Evolutionary conservation across 2,888 invertebrate genomes (phyloP).

Genomic region (Dicyrtomina minuta): DNA sequence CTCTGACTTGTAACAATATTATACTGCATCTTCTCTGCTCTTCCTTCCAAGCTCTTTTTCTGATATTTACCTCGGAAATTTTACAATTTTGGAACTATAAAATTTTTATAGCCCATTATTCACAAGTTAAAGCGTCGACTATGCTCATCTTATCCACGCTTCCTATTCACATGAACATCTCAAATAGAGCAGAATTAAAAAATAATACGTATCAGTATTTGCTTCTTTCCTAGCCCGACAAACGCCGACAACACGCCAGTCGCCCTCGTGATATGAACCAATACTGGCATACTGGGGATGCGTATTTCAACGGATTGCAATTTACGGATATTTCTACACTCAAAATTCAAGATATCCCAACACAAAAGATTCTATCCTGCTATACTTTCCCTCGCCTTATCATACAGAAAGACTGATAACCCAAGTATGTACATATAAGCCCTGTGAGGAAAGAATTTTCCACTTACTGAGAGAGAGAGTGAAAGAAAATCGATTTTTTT

Average conservation of each 20-base stretch:
- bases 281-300: too few species aligned
- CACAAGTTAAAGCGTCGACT: constrained; percentile 30
- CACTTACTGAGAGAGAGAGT: too few species aligned
- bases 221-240: not conserved
- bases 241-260: too few species aligned
- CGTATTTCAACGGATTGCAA: constrained; percentile 19
- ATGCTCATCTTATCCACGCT: constrained; percentile 18
- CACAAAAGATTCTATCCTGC: too few species aligned
- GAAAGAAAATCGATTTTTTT: constrained; percentile 8
- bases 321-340: constrained; percentile 8
- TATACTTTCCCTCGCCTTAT: too few species aligned
- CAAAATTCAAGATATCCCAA: too few species aligned
- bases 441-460: too few species aligned
- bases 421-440: too few species aligned
- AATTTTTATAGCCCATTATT: constrained; percentile 43
- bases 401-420: too few species aligned
- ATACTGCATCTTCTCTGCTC: not conserved
- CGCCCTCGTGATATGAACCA: not conserved
- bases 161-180: constrained; percentile 21
- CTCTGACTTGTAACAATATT: not conserved
- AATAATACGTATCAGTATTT: too few species aligned
- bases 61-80: too few species aligned
- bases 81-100: constrained; percentile 28
- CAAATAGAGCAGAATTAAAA: constrained; percentile 26
- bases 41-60: not conserved